A percentile compares a stretch with the other conserved stretches of the same genome.
These are phyloP conservation scores for Aselliscus stoliczkanus DNA, from an alignment of 2,797 vertebrate genomes.

Conservation along the genomic window DNA sequence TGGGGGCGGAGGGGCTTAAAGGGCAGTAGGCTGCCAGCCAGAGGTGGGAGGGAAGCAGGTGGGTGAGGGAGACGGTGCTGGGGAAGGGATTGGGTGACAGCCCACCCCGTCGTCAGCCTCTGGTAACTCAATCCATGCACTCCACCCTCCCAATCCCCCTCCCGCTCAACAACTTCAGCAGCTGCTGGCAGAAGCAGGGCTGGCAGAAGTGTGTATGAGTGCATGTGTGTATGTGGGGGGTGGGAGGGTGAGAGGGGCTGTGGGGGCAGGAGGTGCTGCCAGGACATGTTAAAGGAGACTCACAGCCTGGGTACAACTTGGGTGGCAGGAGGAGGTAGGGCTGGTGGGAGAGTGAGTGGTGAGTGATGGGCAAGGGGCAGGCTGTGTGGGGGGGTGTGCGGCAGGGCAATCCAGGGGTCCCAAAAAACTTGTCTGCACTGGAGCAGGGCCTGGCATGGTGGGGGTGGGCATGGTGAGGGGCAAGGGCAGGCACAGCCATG, in stretches of 20 bases:
- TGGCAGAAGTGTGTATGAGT: conserved; percentile 38
- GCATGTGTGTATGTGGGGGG: background rate
- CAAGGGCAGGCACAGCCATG: background rate
- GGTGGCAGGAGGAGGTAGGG: conserved; percentile 69
- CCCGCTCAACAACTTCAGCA: conserved; percentile 50
- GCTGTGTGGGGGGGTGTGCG: background rate
- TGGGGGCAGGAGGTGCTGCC: conserved; percentile 69
- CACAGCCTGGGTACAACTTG: conserved; percentile 68
- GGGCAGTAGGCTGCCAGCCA: conserved; percentile 53
- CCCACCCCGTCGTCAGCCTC: conserved; percentile 58
- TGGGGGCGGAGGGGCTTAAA: conserved; percentile 36
- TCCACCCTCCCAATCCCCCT: conserved; percentile 48
- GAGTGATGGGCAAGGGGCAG: conserved; percentile 51
- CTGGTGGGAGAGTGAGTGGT: conserved; percentile 56
- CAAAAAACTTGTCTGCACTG: conserved; percentile 24
- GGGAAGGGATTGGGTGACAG: conserved; percentile 67
- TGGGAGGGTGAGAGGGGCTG: conserved; percentile 37
- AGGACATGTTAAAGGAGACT: conserved; percentile 71
- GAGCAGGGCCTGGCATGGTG: background rate
- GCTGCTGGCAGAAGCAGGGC: conserved; percentile 59
- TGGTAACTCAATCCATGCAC: conserved; percentile 59
- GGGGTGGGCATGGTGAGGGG: background rate
- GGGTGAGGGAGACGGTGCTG: conserved; percentile 22
- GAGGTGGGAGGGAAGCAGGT: conserved; percentile 56
- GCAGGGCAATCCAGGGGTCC: conserved; percentile 44